Percentiles rank a stretch among this genome's conserved stretches.
phyloP scores from a whole-genome alignment of 2,888 invertebrate species.

The Diarsia mendica region DNA sequence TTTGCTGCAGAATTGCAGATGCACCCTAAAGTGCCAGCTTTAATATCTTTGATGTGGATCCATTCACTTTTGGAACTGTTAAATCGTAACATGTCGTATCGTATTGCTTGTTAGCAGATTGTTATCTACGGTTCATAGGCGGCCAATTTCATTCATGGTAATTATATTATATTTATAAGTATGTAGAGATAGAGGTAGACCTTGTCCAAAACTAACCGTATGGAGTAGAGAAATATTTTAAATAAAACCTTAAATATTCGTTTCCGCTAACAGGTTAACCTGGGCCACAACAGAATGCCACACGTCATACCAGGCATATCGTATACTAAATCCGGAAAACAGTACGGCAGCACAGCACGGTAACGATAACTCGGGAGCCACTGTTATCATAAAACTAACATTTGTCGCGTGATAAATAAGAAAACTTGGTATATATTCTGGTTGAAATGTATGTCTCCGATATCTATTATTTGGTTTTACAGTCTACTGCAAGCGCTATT shows the following conservation, averaged over 20 bases:
- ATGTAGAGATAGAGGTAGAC: too few species aligned
- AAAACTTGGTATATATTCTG: conserved; percentile 37
- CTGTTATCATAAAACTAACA: conserved; percentile 58
- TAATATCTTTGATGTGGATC: conserved; percentile 71
- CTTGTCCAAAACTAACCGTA: background rate
- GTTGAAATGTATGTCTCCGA: conserved; percentile 39
- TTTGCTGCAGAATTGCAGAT: conserved; percentile 65
- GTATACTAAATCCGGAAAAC: conserved; percentile 21
- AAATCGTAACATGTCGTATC: conserved; percentile 27
- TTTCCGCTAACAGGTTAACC: conserved; percentile 4
- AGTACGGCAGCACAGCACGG: conserved; percentile 18
- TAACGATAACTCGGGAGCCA: conserved; percentile 41
- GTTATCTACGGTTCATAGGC: conserved; percentile 2
- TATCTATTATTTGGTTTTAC: conserved; percentile 59
- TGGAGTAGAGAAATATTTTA: background rate
- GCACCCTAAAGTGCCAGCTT: conserved; percentile 72
- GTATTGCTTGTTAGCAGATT: conserved; percentile 26
- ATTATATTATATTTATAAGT: too few species aligned
- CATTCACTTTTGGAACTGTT: conserved; percentile 54
- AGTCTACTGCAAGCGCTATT: conserved; percentile 44
- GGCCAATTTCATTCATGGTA: background rate
- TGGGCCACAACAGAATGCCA: background rate
- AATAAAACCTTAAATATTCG: background rate
- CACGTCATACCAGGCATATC: conserved; percentile 30
- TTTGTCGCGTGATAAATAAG: conserved; percentile 54